Evolutionary conservation across 2,113 vertebrate genomes (phyloP), one percentile per base, ranked within the genome.

Genomic region (Blennius ocellaris): DNA sequence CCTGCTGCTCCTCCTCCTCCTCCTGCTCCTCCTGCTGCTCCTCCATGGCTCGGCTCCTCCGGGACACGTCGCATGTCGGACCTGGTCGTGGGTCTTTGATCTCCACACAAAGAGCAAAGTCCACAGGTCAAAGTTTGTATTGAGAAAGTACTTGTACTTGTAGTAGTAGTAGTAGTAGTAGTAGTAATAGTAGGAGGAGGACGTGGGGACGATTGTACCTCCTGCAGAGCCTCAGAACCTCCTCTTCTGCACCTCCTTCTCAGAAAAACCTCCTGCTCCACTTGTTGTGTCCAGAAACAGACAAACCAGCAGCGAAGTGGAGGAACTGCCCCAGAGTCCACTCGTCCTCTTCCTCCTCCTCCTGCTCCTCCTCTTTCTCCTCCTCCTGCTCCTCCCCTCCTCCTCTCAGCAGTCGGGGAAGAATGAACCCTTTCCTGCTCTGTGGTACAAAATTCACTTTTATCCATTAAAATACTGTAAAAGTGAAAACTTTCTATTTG

Each of bases 1-100:
- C 2, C 0, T 54, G 57, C 44, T 10, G 63, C 55, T 16, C 21
- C 39, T 17, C 51, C 15, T 44, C 55, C 12, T 36, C n/a, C n/a
- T n/a, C n/a, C n/a, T n/a, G n/a, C n/a, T n/a, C n/a, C n/a, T n/a
- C n/a, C n/a, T n/a, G n/a, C n/a, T n/a, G 4, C 1, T 21, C 11
- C 11, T 12, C 58, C n/a, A 8, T 36, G 4, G 6, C 41, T 8
- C 11, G 61, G 2, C 61, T 89, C 81, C 48, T 85, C 83, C 1
- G 74, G 83, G 45, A 80, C 55, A 3, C 11, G 47, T 69, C 88
- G 85, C 91, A 91, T 92, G 11, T 30, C 21, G 21, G 21, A 30
- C 21, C 21, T 30, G 21, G 21, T 54, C 21, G 70, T 45, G 44
- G 6, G 44, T 45, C 44, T 14, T 44, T 11, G 55, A 54, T 3